Evolutionary conservation across 2,888 invertebrate species (phyloP).

Genomic region (Iselma pallidipennis): DNA sequence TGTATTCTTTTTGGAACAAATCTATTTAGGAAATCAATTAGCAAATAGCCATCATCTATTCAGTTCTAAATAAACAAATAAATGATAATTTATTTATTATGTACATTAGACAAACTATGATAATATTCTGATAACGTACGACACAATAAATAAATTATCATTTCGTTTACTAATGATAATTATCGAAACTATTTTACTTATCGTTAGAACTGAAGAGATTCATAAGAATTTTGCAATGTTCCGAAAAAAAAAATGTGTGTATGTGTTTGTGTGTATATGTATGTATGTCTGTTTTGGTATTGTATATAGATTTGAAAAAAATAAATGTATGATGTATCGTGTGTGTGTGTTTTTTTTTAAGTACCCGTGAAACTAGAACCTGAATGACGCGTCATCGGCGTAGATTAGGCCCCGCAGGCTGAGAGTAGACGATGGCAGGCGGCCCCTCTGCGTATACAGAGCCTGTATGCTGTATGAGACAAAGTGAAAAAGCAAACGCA

Average conservation of each 20-base stretch:
- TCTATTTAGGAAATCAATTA: background rate
- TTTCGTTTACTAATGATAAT: slow-evolving; percentile 1
- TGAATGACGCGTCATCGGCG: slow-evolving; percentile 56
- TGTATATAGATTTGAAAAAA: slow-evolving; percentile 16
- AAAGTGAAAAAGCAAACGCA: slow-evolving; percentile 56
- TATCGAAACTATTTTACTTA: slow-evolving; percentile 7
- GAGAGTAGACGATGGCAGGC: slow-evolving; percentile 57
- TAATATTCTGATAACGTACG: too few relatives aligned
- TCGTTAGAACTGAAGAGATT: background rate
- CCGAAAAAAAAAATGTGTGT: slow-evolving; percentile 28
- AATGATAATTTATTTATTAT: slow-evolving; percentile 12
- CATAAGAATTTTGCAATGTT: slow-evolving; percentile 10
- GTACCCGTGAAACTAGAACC: slow-evolving; percentile 58
- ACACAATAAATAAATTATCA: slow-evolving; percentile 19
- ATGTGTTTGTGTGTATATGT: slow-evolving; percentile 37
- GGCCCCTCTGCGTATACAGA: slow-evolving; percentile 59
- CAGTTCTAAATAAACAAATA: slow-evolving; percentile 6
- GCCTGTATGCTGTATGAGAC: slow-evolving; percentile 59
- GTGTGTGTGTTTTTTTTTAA: slow-evolving; percentile 55
- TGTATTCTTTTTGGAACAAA: slow-evolving; percentile 19
- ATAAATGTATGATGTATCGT: slow-evolving; percentile 36
- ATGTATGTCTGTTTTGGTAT: slow-evolving; percentile 25
- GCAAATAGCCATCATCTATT: background rate
- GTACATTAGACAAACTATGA: background rate
- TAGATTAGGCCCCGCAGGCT: slow-evolving; percentile 61